A percentile compares a stretch with the other conserved stretches of the same genome.
Evolutionary conservation across 30 jellyfish, hydroid and myxozoan species (phyloP).

Genomic region (Cassiopea andromeda): DNA sequence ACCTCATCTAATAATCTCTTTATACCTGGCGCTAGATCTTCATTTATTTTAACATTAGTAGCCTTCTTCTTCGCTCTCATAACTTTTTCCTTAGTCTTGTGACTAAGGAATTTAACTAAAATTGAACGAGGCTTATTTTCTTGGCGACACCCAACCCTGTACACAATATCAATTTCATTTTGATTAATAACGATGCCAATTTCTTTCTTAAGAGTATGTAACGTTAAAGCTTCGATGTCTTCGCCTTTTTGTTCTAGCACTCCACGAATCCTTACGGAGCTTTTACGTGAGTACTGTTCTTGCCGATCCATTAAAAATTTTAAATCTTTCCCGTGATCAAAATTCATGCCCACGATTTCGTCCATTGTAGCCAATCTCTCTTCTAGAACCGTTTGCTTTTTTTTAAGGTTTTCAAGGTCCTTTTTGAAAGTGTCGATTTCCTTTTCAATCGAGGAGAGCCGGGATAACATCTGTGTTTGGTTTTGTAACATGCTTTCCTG

Average conservation of each 20-base stretch:
- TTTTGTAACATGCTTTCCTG: constrained; percentile 7
- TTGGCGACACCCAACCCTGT: constrained; percentile 3
- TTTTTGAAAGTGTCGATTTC: not conserved
- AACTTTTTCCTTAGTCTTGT: constrained; percentile 11
- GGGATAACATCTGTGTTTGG: not conserved
- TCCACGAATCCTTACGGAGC: constrained; percentile 13
- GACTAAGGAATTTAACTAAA: constrained; percentile 5
- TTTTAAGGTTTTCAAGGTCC: not conserved
- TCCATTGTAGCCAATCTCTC: not conserved
- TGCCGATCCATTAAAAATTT: not conserved
- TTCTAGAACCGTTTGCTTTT: not conserved
- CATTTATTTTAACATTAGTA: constrained; percentile 1
- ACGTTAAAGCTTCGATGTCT: not conserved
- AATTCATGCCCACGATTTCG: not conserved
- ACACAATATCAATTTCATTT: constrained; percentile 1
- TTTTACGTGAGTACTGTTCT: constrained; percentile 14
- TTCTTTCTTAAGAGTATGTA: not conserved
- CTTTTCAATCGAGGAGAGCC: not conserved
- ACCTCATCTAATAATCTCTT: constrained; percentile 2
- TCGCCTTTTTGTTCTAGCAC: not conserved
- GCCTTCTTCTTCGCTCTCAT: constrained; percentile 13
- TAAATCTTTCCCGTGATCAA: constrained; percentile 3
- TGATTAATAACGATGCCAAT: not conserved
- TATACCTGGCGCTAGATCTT: constrained; percentile 6
- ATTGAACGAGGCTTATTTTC: not conserved